phyloP scores from a whole-genome alignment of 2,888 invertebrate species.

The Phyllotreta cruciferae region DNA sequence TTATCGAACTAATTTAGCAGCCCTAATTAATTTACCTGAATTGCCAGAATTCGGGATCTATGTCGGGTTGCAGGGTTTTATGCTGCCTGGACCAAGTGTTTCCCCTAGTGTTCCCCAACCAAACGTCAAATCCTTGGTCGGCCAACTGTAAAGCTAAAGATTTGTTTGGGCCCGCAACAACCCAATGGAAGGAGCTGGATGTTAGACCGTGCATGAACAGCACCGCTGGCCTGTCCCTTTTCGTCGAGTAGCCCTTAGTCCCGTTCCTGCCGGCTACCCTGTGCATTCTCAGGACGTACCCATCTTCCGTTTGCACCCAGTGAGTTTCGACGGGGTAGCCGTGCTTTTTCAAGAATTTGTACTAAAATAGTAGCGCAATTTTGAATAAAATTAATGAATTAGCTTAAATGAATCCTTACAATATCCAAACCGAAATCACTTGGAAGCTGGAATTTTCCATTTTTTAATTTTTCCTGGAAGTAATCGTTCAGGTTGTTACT shows the following conservation, averaged over 20 bases:
- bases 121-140: conserved; percentile 77
- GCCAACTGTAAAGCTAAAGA: conserved; percentile 67
- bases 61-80: conserved; percentile 57
- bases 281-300: conserved; percentile 78
- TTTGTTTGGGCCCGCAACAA: conserved; percentile 73
- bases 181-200: conserved; percentile 76
- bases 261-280: conserved; percentile 64
- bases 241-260: conserved; percentile 41
- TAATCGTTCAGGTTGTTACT: too few species aligned
- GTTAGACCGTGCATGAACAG: conserved; percentile 76
- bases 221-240: conserved; percentile 61
- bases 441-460: background rate
- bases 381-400: background rate
- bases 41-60: conserved; percentile 65
- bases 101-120: conserved; percentile 84
- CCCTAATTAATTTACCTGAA: conserved; percentile 58
- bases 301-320: conserved; percentile 72
- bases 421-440: conserved; percentile 10
- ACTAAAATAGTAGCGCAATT: conserved; percentile 21
- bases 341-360: conserved; percentile 34
- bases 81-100: conserved; percentile 72
- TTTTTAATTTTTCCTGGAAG: background rate
- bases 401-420: conserved; percentile 13
- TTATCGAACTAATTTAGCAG: background rate
- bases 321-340: conserved; percentile 72